Conservation (phyloP, 2,797 vertebrate species). For the Sebastes vulpes region DNA sequence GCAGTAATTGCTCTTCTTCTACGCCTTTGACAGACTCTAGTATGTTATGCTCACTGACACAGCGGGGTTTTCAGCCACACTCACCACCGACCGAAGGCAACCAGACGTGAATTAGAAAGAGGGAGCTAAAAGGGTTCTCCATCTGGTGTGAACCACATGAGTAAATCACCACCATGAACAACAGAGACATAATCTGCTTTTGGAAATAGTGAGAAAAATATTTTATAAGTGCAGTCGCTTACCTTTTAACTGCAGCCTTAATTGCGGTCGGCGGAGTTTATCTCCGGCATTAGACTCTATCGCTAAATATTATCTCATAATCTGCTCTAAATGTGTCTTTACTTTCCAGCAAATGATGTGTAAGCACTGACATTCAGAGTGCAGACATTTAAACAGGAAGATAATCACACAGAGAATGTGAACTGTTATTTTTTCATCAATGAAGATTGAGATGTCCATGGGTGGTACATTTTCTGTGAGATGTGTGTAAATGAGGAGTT, state of each 20-base stretch:
- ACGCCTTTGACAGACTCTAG: slow-evolving; percentile 37
- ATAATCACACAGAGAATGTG: slow-evolving; percentile 1
- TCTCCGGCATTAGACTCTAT: neutral
- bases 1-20: slow-evolving; percentile 29
- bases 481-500: slow-evolving; percentile 49
- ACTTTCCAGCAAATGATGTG: neutral
- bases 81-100: slow-evolving; percentile 34
- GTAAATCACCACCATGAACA: slow-evolving; percentile 14
- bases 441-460: slow-evolving; percentile 26
- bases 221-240: neutral
- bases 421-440: slow-evolving; percentile 15
- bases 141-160: slow-evolving; percentile 12
- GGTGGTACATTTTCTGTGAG: slow-evolving; percentile 42
- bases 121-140: slow-evolving; percentile 39
- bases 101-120: slow-evolving; percentile 34
- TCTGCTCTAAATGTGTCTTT: slow-evolving; percentile 6
- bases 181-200: neutral
- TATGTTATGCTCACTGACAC: slow-evolving; percentile 25
- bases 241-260: neutral
- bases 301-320: slow-evolving; percentile 5
- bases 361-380: neutral
- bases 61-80: slow-evolving; percentile 38
- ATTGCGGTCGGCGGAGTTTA: slow-evolving; percentile 5
- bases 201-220: neutral
- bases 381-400: neutral